Percentiles rank a stretch among this genome's conserved stretches.
phyloP scores from a whole-genome alignment of 2,113 vertebrate species.

The Strix aluco region DNA sequence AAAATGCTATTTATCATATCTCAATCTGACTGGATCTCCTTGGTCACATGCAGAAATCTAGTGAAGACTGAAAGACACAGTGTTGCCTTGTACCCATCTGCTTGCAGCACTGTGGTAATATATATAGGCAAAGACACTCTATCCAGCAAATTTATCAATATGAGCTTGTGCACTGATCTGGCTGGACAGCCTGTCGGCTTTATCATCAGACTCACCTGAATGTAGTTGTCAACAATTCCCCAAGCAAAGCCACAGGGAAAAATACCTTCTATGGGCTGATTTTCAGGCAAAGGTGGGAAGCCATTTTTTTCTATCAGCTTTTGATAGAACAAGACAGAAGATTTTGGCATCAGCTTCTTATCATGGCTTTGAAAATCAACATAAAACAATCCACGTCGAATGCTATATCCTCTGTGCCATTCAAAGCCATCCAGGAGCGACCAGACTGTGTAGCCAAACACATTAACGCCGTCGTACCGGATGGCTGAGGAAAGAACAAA shows the following conservation, averaged over 20 bases:
- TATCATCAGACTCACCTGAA: constrained; percentile 83
- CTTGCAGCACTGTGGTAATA: background rate
- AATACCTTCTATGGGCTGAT: constrained; percentile 80
- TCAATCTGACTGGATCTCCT: background rate
- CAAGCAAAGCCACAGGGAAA: constrained; percentile 94
- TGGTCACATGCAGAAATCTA: background rate
- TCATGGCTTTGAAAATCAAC: constrained; percentile 90
- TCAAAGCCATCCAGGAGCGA: constrained; percentile 96
- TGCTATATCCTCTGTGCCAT: constrained; percentile 90
- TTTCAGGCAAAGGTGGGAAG: constrained; percentile 89
- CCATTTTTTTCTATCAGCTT: constrained; percentile 92
- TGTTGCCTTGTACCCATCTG: background rate
- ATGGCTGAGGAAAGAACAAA: constrained; percentile 80
- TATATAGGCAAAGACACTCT: background rate
- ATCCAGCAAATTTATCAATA: constrained; percentile 1
- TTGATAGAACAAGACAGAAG: constrained; percentile 92
- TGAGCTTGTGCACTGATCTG: constrained; percentile 4
- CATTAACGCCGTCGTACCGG: constrained; percentile 82
- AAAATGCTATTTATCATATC: background rate
- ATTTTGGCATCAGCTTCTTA: constrained; percentile 90
- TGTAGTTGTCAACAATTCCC: constrained; percentile 89
- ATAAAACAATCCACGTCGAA: constrained; percentile 91
- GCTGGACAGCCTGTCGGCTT: background rate
- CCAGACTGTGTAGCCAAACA: constrained; percentile 96
- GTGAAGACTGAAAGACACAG: background rate